Base-by-base conservation (phyloP, 2,797 vertebrate genomes). In the Sebastes miniatus region DNA sequence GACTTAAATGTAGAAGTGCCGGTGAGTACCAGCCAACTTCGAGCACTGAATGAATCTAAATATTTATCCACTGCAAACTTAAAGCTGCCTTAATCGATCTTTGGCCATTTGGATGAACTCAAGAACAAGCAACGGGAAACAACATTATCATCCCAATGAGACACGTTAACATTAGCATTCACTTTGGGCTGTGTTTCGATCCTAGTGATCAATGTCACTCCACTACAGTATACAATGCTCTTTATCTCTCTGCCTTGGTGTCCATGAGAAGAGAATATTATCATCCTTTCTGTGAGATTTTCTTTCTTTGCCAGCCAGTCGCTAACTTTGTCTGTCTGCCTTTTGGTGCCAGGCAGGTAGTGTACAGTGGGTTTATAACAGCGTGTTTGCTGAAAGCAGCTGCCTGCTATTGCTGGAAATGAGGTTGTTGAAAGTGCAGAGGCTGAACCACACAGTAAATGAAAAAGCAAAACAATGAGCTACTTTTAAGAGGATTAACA, bases 401-500 rank as follows among this genome's bases (percentile, higher is more conserved):
- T 69, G 54, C 58, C 47, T 39, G 76, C 73, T 82, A 61, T 27
- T 69, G 24, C 68, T 70, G 68, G 59, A 66, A 69, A 54, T 9
- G 6, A 18, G 22, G 62, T 20, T 32, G 67, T 32, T 74, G 6
- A 54, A 27, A 36, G n/a, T 24, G 27, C 32, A 68, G 14, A 29
- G n/a, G 27, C 50, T 24, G 59, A 73, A 64, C 58, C 14, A 4
- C 29, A 57, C 24, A 57, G 24, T 69, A 9, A 69, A 62, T 39
- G 9, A 61, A 75, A 75, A 74, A 73, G n/a, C 25, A 59, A 76
- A 83, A 75, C 47, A 83, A 39, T 61, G n/a, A 70, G n/a, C 20
- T 70, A 4, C 25, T 50, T 50, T 50, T 50, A 58, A 61, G 25
- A 32, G 10, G 7, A 7, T 34, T 57, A 57, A 65, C 16, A 14